Conservation (phyloP, 2,797 vertebrate genomes). For the Manis pentadactyla region DNA sequence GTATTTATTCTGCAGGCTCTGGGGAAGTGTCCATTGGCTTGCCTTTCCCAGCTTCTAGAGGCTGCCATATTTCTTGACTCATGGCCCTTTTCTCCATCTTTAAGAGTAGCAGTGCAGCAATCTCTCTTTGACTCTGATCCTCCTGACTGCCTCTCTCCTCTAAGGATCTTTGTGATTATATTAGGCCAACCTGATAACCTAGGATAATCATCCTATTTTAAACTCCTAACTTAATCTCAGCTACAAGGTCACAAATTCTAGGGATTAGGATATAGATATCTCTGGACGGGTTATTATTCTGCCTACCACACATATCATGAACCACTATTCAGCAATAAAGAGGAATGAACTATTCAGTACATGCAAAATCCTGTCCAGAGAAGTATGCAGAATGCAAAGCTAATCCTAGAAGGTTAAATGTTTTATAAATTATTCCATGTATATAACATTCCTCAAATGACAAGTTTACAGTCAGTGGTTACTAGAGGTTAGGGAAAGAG, state of each 20-base stretch:
- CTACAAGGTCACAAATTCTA: background rate
- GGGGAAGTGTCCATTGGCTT: background rate
- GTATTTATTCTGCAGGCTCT: background rate
- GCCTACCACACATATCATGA: background rate
- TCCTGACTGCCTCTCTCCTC: background rate
- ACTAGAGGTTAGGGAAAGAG: background rate
- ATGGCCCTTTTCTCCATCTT: background rate
- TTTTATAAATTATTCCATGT: background rate
- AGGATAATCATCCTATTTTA: background rate
- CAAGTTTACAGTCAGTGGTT: background rate
- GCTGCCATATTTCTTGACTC: background rate
- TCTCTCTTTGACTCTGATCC: background rate
- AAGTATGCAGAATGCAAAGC: background rate
- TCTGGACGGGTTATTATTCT: background rate
- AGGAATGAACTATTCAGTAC: background rate
- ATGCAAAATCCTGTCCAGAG: background rate
- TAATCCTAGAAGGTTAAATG: background rate
- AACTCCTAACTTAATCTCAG: background rate
- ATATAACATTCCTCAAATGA: background rate
- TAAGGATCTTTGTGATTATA: background rate
- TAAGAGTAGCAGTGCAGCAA: background rate
- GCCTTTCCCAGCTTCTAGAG: background rate
- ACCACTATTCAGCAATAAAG: background rate
- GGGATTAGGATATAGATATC: background rate
- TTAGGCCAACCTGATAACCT: background rate